Percentiles rank a stretch among this genome's conserved stretches.
These are phyloP conservation scores for Microplitis demolitor DNA, from an alignment of 1,140 invertebrate genomes.

Conservation along the genomic window DNA sequence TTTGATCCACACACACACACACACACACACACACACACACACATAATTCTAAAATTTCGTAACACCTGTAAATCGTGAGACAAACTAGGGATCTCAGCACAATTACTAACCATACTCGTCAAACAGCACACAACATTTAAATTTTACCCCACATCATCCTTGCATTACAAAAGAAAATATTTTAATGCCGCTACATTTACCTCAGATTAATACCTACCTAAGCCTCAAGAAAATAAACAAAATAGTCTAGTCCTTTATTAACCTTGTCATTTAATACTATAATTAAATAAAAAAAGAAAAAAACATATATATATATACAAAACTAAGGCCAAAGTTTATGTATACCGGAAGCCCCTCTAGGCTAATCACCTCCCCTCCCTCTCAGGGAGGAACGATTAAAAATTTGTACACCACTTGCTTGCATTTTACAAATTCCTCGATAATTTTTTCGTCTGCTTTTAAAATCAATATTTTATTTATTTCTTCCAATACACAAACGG, in stretches of 20 bases:
- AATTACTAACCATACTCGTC: too few relatives aligned
- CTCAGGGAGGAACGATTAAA: too few relatives aligned
- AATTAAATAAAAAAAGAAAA: too few relatives aligned
- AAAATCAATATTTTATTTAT: not conserved
- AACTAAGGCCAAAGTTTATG: slow-evolving; percentile 58
- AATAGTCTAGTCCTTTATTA: not conserved
- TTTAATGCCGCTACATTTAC: not conserved
- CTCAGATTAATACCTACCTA: too few relatives aligned
- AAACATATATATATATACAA: slow-evolving; percentile 37
- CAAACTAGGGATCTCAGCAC: not conserved
- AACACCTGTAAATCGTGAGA: not conserved
- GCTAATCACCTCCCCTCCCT: slow-evolving; percentile 61
- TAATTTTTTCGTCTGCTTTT: too few relatives aligned
- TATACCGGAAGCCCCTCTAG: slow-evolving; percentile 61
- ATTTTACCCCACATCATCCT: too few relatives aligned
- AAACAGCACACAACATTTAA: not conserved
- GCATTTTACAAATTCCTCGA: too few relatives aligned
- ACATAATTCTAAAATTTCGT: not conserved
- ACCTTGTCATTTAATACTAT: not conserved
- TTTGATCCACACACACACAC: not conserved
- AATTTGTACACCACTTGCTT: slow-evolving; percentile 29
- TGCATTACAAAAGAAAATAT: not conserved
- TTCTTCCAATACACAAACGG: slow-evolving; percentile 6
- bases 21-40: too few relatives aligned
- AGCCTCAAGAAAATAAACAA: not conserved